These are phyloP conservation scores for Neotoma lepida DNA, from an alignment of 2,113 vertebrate genomes.

Conservation along the genomic window DNA sequence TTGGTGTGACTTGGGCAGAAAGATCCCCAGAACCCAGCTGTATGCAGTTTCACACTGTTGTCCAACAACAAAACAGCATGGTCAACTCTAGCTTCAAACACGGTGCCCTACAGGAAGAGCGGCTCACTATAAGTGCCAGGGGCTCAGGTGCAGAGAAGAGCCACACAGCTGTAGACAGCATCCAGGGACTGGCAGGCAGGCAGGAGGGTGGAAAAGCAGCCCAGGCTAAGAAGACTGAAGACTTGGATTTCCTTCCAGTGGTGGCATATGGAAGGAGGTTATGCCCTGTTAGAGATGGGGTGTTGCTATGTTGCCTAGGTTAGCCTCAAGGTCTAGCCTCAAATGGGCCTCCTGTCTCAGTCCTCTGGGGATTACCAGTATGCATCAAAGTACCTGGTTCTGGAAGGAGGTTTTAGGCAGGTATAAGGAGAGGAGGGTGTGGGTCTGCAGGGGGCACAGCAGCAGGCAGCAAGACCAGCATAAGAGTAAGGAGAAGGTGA, in stretches of 20 bases:
- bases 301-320: neutral
- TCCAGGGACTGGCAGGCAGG: neutral
- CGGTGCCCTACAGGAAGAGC: too few species aligned
- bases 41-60: neutral
- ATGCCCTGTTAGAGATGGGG: neutral
- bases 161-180: neutral
- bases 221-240: neutral
- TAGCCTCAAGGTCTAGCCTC: neutral
- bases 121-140: too few species aligned
- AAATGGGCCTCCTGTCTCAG: neutral
- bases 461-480: too few species aligned
- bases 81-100: neutral
- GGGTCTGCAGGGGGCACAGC: neutral
- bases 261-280: neutral
- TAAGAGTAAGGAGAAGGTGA: too few species aligned
- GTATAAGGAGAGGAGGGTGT: too few species aligned
- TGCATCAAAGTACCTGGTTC: neutral
- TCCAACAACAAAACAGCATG: neutral
- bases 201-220: too few species aligned
- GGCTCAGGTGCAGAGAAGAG: neutral
- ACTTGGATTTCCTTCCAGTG: neutral
- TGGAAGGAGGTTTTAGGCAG: neutral
- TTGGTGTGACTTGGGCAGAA: neutral
- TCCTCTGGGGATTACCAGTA: too few species aligned
- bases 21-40: neutral